These are phyloP conservation scores for Ciconia boyciana DNA, from an alignment of 2,113 vertebrate genomes.

Conservation along the genomic window DNA sequence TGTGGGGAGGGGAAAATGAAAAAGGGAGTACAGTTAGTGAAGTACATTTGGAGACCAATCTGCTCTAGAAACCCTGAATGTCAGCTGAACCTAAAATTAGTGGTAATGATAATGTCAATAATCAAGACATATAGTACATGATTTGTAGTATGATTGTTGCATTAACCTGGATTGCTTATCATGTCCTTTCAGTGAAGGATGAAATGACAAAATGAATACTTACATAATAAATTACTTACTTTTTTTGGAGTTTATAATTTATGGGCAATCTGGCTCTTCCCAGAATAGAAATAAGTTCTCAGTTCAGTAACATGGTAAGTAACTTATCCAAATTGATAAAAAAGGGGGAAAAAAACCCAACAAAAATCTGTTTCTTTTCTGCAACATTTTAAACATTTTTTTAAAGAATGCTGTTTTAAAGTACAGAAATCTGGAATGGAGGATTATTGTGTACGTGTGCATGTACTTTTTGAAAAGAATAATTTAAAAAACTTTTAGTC, in stretches of 20 bases:
- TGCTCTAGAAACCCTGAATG: neutral
- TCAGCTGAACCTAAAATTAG: neutral
- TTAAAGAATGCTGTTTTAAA: neutral
- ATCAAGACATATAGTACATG: neutral
- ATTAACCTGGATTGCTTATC: neutral
- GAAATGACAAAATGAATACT: neutral
- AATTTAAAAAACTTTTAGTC: neutral
- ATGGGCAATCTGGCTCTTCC: neutral
- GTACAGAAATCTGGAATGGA: neutral
- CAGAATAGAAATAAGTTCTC: neutral
- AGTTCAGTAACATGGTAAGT: neutral
- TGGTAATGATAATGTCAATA: neutral
- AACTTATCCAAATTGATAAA: constrained; percentile 20
- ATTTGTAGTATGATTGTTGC: neutral
- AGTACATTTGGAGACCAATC: neutral
- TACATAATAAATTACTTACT: neutral
- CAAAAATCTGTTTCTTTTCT: neutral
- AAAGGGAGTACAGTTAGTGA: neutral
- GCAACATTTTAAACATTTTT: neutral
- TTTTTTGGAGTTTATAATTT: neutral
- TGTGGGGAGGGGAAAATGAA: neutral
- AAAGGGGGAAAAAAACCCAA: neutral
- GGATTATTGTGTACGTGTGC: neutral
- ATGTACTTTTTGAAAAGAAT: neutral
- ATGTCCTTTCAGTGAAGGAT: neutral